Evolutionary conservation across 2,113 vertebrate genomes (phyloP).

Genomic region (Cyanoderma ruficeps): DNA sequence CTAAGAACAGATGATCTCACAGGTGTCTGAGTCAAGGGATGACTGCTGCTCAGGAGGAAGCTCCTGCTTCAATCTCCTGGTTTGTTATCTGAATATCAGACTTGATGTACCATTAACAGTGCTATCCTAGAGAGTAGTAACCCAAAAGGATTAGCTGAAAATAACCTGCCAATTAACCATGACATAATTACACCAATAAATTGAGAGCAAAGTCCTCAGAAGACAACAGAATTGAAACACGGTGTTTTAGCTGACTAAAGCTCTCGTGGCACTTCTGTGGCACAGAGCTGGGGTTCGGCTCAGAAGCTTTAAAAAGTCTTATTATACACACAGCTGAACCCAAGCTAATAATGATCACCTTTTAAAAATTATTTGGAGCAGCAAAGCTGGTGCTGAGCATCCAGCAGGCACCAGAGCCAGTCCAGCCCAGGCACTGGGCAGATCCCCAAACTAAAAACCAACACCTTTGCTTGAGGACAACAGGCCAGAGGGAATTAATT

Average conservation of each 20-base stretch:
- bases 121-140: background rate
- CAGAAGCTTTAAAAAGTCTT: background rate
- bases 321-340: background rate
- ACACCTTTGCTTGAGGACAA: background rate
- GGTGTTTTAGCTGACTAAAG: background rate
- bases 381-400: background rate
- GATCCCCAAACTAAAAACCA: background rate
- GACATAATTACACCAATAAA: conserved; percentile 7
- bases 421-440: background rate
- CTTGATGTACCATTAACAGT: background rate
- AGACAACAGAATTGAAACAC: background rate
- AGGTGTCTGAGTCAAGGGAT: background rate
- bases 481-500: background rate
- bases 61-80: background rate
- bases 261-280: background rate
- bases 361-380: background rate
- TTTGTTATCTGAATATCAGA: background rate
- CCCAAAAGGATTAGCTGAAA: background rate
- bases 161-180: conserved; percentile 34
- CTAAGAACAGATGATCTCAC: background rate
- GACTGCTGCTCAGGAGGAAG: background rate
- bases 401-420: background rate
- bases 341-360: background rate
- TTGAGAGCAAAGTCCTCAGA: conserved; percentile 9
- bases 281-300: background rate